Base-by-base conservation (phyloP, 2,113 vertebrate species). In the Solenodon paradoxus region DNA sequence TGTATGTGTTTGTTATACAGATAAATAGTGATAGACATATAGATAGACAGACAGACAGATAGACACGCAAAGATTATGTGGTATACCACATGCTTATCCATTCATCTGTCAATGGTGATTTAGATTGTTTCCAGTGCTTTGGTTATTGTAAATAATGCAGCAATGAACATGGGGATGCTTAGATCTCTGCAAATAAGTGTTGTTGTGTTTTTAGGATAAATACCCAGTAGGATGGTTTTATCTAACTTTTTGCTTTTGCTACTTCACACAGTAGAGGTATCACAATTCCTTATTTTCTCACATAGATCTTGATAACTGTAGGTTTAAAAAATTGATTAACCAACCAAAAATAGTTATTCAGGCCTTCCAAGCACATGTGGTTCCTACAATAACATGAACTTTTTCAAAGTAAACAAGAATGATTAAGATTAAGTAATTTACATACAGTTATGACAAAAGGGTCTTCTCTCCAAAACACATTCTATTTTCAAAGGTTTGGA, bases 351-450 rank as follows among this genome's bases (percentile, higher is more conserved):
- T 66, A 38, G 12, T 85, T n/a, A 63, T 82, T 94, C 79, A 9
- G 49, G 47, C 13, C 4, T 49, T 75, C 69, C 82, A 12, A 32
- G 7, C 16, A 79, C 45, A 64, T 38, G 15, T 30, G 0, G 10
- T 88, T 57, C 71, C 4, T 80, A 32, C 22, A 24, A 57, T 78
- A 93, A 89, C 2, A n/a, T 51, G 11, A 57, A 69, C 10, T 63
- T 95, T 92, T 94, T 84, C 45, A 82, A 89, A 87, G 49, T 40
- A 96, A n/a, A 90, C 35, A 64, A 66, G 15, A 84, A 61, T 92
- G 28, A 74, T 78, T 86, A 79, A 95, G 16, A 88, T 72, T 78
- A 89, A 92, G 19, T 12, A 72, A 75, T 74, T 88, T 85, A 30
- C 59, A 38, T 84, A 20, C 9, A 89, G 40, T 77, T 30, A 9